These are phyloP conservation scores for Pandemis corylana DNA, from an alignment of 2,888 invertebrate species.

Conservation along the genomic window DNA sequence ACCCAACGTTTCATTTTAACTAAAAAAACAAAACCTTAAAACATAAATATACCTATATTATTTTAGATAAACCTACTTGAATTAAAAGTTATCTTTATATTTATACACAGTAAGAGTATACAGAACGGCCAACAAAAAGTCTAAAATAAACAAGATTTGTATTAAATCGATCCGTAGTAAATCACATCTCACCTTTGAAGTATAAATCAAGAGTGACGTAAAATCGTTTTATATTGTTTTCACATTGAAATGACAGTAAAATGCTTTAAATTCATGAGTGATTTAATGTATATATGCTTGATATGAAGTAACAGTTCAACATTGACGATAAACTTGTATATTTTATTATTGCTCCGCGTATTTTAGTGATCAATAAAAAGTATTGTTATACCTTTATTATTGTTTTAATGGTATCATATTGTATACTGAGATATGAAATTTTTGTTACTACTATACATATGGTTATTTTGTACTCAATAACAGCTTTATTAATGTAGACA, in stretches of 20 bases:
- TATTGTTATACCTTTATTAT: constrained; percentile 23
- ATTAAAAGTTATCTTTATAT: neutral
- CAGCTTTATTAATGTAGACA: neutral
- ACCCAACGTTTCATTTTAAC: no score
- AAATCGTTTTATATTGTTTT: constrained; percentile 84
- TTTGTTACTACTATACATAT: neutral
- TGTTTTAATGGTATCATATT: constrained; percentile 17
- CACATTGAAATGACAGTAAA: constrained; percentile 81
- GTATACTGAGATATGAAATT: neutral
- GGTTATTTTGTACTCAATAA: neutral
- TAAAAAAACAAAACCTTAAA: neutral
- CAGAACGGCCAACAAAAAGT: neutral
- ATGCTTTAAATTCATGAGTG: constrained; percentile 80
- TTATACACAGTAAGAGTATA: neutral
- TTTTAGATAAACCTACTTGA: no score
- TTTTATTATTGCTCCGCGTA: constrained; percentile 33
- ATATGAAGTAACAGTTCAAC: constrained; percentile 55
- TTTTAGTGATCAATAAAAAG: constrained; percentile 39
- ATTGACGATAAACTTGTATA: constrained; percentile 34
- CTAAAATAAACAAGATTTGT: constrained; percentile 61
- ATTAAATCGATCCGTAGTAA: constrained; percentile 75
- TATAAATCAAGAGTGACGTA: constrained; percentile 81
- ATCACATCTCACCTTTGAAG: constrained; percentile 82
- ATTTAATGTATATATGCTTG: constrained; percentile 71
- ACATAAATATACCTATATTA: neutral